Evolutionary conservation across 2,113 vertebrate species (phyloP), one percentile per base, ranked within the genome.

Genomic region (Siniperca chuatsi): DNA sequence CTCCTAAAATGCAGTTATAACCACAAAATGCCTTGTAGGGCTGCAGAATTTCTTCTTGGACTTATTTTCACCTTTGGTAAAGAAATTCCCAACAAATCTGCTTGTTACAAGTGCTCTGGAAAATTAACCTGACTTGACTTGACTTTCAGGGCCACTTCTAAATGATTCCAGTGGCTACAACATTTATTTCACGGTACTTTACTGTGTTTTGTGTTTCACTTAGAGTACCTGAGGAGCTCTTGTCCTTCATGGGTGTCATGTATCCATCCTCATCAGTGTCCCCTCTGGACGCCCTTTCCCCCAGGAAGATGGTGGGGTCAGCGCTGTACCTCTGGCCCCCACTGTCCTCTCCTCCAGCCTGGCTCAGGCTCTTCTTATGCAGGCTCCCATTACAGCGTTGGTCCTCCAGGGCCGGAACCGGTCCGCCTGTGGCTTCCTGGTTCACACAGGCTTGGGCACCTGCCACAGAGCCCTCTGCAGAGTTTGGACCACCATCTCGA

Each of bases 221-320:
- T n/a, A 0, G 8, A 75, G 54, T 97, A 98, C 98, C 98, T 97
- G 97, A 97, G 84, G 97, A 97, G 78, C 94, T 92, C 81, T 97
- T 99, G 93, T 98, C 97, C 90, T 97, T 95, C 97, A 97, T 98
- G 0, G 98, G 97, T 0, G 96, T 98, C 97, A 98, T 97, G 93
- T 99, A 99, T 10, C 97, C 97, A 0, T 99, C 98, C 92, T 98
- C 97, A 29, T 98, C 97, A 40, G 96, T 94, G 76, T 97, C 96
- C 37, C 95, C 97, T 50, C 96, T 94, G 58, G 95, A 81, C 0
- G 83, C 94, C 29, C 97, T 95, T 68, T 99, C 98, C 0, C 96
- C 95, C 8, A 97, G 93, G 88, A 98, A 98, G 79, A 97, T 96
- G 0, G 98, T 99, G 79, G 98, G 98, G 85, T 99, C 98, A 0